Conservation (phyloP, 2,888 invertebrate species). For the Rotaria macrura region DNA sequence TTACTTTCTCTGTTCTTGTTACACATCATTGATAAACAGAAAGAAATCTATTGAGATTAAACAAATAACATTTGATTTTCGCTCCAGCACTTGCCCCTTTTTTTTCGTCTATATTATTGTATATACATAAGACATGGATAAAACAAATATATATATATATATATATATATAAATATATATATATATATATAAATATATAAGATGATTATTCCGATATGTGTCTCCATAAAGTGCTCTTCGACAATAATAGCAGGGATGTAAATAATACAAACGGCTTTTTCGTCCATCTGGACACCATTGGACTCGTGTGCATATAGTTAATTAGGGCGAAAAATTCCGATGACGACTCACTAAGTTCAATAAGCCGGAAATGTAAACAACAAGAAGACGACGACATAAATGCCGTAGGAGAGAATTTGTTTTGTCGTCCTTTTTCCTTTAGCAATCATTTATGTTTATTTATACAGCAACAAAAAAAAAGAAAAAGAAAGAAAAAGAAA, state of each 20-base stretch:
- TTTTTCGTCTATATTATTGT: background rate
- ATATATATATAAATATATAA: too few species aligned
- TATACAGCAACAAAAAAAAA: conserved; percentile 8
- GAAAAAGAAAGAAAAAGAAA: background rate
- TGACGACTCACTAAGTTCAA: conserved; percentile 12
- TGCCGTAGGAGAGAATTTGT: conserved; percentile 12
- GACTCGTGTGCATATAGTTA: background rate
- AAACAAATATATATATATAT: background rate
- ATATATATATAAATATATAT: too few species aligned
- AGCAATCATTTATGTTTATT: conserved; percentile 6
- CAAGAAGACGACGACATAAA: background rate
- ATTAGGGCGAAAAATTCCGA: background rate
- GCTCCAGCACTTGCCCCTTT: background rate
- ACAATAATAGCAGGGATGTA: background rate
- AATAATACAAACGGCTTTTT: conserved; percentile 7
- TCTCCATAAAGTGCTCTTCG: background rate
- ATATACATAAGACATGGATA: background rate
- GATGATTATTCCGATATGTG: conserved; percentile 10
- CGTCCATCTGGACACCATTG: conserved; percentile 15
- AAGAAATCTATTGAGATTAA: conserved; percentile 2
- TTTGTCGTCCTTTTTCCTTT: conserved; percentile 8
- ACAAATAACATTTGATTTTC: background rate
- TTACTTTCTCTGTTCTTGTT: conserved; percentile 3
- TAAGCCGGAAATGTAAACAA: conserved; percentile 21
- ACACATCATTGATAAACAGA: background rate